phyloP scores from a whole-genome alignment of 1,140 invertebrate genomes.

The Neodiprion pinetum region DNA sequence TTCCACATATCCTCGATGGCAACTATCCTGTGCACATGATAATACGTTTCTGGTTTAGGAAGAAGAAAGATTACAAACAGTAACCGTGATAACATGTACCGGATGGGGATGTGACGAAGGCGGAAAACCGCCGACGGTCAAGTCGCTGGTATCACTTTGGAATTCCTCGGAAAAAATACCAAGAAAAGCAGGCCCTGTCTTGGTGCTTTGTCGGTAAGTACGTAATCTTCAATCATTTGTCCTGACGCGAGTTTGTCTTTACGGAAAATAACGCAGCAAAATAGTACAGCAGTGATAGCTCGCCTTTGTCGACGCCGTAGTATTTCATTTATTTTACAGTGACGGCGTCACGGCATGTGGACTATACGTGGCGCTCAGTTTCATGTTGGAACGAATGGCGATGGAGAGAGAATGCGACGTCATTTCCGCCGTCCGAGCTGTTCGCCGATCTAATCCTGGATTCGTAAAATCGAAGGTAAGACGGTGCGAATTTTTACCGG shows the following conservation, averaged over 20 bases:
- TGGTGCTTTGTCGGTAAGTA: not conserved
- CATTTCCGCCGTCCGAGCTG: not conserved
- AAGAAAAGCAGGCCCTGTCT: not conserved
- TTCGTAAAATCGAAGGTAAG: not conserved
- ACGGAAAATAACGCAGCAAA: not conserved
- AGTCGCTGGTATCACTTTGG: not conserved
- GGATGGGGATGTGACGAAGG: not conserved
- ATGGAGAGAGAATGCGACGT: not conserved
- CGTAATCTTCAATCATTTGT: not conserved
- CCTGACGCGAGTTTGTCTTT: not conserved
- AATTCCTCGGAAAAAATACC: not conserved
- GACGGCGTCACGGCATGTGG: not conserved
- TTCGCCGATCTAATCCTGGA: not conserved
- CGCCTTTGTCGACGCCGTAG: not conserved
- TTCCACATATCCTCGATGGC: too few relatives aligned
- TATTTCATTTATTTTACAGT: not conserved
- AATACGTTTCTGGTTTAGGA: not conserved
- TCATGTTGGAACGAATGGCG: too few relatives aligned
- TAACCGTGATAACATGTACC: not conserved
- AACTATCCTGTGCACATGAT: not conserved
- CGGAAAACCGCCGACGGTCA: not conserved
- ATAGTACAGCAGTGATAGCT: not conserved
- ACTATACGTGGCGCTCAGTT: not conserved
- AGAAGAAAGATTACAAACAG: not conserved
- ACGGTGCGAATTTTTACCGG: not conserved